These are phyloP conservation scores for Acromyrmex echinatior DNA, from an alignment of 1,140 invertebrate genomes.

Conservation along the genomic window DNA sequence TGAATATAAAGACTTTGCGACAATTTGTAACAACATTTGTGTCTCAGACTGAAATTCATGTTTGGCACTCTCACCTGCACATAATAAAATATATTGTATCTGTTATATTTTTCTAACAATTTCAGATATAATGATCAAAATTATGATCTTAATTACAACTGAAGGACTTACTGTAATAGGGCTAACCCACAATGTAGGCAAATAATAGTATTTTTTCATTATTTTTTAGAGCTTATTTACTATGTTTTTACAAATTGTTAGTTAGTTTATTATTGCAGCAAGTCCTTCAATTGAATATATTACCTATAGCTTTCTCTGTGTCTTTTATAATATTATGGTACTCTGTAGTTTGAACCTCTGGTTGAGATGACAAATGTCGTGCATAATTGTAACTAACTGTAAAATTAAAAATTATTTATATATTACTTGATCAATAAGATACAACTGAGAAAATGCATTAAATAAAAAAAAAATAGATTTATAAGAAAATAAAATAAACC, in stretches of 20 bases:
- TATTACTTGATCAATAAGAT: not conserved
- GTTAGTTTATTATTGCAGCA: too few relatives aligned
- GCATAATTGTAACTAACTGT: conserved; percentile 65
- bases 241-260: too few relatives aligned
- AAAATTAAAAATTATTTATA: conserved; percentile 57
- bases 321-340: conserved; percentile 87
- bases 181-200: too few relatives aligned
- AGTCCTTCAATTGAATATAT: conserved; percentile 30
- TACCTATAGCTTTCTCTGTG: conserved; percentile 88
- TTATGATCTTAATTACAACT: not conserved
- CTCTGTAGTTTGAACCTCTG: conserved; percentile 78
- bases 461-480: not conserved
- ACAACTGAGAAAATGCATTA: not conserved
- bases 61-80: conserved; percentile 86
- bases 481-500: not conserved
- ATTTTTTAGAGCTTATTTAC: too few relatives aligned
- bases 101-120: conserved; percentile 22
- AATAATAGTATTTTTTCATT: too few relatives aligned
- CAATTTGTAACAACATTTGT: conserved; percentile 97
- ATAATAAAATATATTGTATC: conserved; percentile 34
- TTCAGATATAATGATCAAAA: not conserved
- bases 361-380: conserved; percentile 80
- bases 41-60: conserved; percentile 99
- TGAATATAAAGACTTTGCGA: conserved; percentile 98
- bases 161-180: conserved; percentile 44